Base-by-base conservation (phyloP, 2,797 vertebrate species). In the Pelobates cultripes region DNA sequence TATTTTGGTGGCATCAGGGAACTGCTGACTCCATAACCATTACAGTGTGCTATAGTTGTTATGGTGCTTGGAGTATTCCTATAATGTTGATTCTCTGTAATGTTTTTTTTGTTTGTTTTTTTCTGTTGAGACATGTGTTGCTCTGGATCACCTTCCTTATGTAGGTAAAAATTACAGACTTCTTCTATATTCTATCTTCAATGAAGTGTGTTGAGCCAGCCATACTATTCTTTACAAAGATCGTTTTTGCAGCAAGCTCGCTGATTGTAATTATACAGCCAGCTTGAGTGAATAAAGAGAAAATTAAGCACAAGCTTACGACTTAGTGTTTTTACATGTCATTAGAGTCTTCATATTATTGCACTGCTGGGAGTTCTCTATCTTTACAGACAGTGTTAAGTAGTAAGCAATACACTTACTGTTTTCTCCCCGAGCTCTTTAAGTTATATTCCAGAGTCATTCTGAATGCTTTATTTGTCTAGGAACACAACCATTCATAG, bases 231-330 rank as follows among this genome's bases (percentile, higher is more conserved):
- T 60, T 4, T 15, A 60, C 5, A 60, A 60, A 60, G 57, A 10
- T 3, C 2, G 57, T n/a, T 2, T 60, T 15, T 60, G 57, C 57
- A 60, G 15, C 57, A 60, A 60, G 14, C 57, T 60, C 5, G 15
- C 15, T 60, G 57, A 60, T 60, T 60, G 14, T 60, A 60, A 60
- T 60, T 60, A 60, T 60, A 60, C 57, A 60, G 57, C 57, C 57
- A 60, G 15, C 10, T 60, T 13, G 10, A 60, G 15, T n/a, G 12
- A 5, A 60, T 60, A 10, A 60, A 60, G 57, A 60, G 57, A 15
- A 60, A 60, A 60, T 60, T 5, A 10, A 60, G 57, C 57, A 60
- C 10, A 60, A 13, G 57, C 57, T 14, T 60, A 4, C 12, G 15
- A 14, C 15, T 15, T 60, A 10, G 15, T 4, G 57, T 60, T 60